Conservation (phyloP, 2,888 invertebrate species). For the Ariolimax columbianus region DNA sequence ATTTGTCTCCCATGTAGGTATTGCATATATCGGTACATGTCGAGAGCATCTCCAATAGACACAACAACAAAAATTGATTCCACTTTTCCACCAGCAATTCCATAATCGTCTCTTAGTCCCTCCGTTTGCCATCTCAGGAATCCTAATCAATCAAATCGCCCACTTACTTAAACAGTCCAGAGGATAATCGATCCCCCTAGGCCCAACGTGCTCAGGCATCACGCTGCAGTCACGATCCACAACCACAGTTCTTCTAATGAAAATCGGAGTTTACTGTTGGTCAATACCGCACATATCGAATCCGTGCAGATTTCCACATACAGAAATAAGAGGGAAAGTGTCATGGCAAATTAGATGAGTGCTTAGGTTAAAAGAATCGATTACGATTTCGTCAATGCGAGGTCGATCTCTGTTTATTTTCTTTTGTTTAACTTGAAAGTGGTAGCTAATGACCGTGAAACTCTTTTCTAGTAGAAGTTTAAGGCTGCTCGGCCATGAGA, state of each 20-base stretch:
- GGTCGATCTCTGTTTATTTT: too few species aligned
- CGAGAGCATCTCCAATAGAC: too few species aligned
- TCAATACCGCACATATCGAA: constrained; percentile 17
- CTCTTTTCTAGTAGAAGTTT: too few species aligned
- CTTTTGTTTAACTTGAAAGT: too few species aligned
- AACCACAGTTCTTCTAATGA: constrained; percentile 17
- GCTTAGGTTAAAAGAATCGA: not conserved
- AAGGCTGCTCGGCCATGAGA: too few species aligned
- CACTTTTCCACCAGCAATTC: not conserved
- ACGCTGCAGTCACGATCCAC: constrained; percentile 25
- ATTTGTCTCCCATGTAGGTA: too few species aligned
- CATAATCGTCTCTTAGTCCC: not conserved
- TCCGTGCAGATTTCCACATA: constrained; percentile 14
- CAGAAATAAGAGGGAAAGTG: not conserved
- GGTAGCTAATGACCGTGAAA: too few species aligned
- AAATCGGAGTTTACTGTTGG: constrained; percentile 14
- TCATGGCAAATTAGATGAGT: constrained; percentile 12
- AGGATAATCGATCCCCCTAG: constrained; percentile 6
- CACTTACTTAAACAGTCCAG: constrained; percentile 33
- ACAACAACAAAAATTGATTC: not conserved
- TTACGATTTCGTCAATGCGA: not conserved
- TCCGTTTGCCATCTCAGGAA: not conserved
- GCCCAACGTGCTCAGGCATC: constrained; percentile 16
- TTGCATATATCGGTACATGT: too few species aligned
- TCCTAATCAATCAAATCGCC: constrained; percentile 15